Base-by-base conservation (phyloP, 2,113 vertebrate genomes). In the Pedetes capensis region DNA sequence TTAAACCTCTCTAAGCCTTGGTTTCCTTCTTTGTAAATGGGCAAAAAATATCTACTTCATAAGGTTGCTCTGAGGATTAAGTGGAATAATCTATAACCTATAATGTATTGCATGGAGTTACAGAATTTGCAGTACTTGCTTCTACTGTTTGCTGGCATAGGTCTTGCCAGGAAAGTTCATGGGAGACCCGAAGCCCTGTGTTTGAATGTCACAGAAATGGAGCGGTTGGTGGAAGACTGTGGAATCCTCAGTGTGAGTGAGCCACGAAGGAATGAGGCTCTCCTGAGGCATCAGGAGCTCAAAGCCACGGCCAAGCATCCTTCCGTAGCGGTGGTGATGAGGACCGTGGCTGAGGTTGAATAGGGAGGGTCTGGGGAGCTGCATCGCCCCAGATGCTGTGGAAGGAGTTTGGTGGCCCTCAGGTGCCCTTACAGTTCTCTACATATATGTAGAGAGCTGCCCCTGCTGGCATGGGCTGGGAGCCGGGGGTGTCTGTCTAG, bases 11-110 rank as follows among this genome's bases (percentile, higher is more conserved):
- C 25, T 47, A 42, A 66, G 47, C 66, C 71, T 92, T n/a, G n/a
- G 69, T 63, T 72, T 90, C 59, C 29, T 81, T n/a, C 22, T 91
- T 51, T 94, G 23, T 37, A 85, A 78, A 78, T 39, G 85, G 71
- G 17, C 37, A 75, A 59, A n/a, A 86, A 88, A 25, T 27, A 20
- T 4, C 57, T 22, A 22, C 12, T 63, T 69, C 8, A 2, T 22
- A 22, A 20, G 16, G 23, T 59, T 51, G 29, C 71, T 49, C 4
- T 47, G 34, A 61, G 12, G n/a, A 39, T 39, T 61, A 42, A 85
- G 63, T 59, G 8, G 39, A 23, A 17, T 5, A 37, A 14, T 44
- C 5, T 8, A 6, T 23, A 59, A 34, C 20, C n/a, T n/a, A n/a
- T n/a, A n/a, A n/a, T n/a, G n/a, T n/a, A n/a, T n/a, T 5, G 0